These are phyloP conservation scores for Spinibarbus caldwelli DNA, from an alignment of 2,797 vertebrate species.

Conservation along the genomic window DNA sequence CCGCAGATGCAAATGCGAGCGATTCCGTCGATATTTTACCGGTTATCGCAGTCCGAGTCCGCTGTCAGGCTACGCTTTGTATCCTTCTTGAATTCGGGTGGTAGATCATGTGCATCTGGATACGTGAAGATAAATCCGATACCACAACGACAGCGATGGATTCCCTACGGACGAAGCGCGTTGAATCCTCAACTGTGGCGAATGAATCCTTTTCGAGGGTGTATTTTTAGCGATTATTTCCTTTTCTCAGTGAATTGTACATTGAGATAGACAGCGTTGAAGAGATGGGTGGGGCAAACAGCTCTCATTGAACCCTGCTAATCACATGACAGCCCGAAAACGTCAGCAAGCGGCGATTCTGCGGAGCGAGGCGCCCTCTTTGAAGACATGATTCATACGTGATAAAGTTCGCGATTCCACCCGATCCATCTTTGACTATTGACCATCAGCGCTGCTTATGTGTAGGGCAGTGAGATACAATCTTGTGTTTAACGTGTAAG, in stretches of 20 bases:
- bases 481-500: not conserved
- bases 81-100: slow-evolving; percentile 75
- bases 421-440: not conserved
- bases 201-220: slow-evolving; percentile 64
- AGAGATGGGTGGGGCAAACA: slow-evolving; percentile 89
- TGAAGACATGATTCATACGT: slow-evolving; percentile 67
- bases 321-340: slow-evolving; percentile 85
- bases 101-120: slow-evolving; percentile 75
- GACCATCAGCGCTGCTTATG: not conserved
- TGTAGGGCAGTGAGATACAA: not conserved
- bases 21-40: slow-evolving; percentile 66
- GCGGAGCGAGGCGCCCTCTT: slow-evolving; percentile 84
- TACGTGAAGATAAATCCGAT: slow-evolving; percentile 76
- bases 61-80: slow-evolving; percentile 76
- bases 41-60: slow-evolving; percentile 71
- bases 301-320: slow-evolving; percentile 85
- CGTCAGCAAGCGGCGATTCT: slow-evolving; percentile 79
- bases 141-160: slow-evolving; percentile 61
- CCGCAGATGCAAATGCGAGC: slow-evolving; percentile 65
- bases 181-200: slow-evolving; percentile 62
- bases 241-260: slow-evolving; percentile 77
- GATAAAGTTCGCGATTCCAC: slow-evolving; percentile 27
- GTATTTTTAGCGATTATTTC: slow-evolving; percentile 72
- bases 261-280: slow-evolving; percentile 80
- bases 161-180: slow-evolving; percentile 62